A percentile compares a stretch with the other conserved stretches of the same genome.
phyloP scores from a whole-genome alignment of 1,140 invertebrate species.

The Calliopsis andreniformis region DNA sequence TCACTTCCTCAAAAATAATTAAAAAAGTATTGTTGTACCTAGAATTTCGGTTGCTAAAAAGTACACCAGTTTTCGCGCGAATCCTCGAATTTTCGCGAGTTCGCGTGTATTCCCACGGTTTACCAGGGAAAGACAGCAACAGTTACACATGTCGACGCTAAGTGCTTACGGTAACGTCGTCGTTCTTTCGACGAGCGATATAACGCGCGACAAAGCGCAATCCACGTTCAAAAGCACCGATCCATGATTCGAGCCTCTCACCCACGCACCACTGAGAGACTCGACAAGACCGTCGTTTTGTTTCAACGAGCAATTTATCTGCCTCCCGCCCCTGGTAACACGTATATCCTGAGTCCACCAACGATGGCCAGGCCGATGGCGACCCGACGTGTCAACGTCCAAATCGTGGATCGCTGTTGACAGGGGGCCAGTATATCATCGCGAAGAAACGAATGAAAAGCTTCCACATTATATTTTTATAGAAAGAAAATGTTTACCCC shows the following conservation, averaged over 20 bases:
- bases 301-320: slow-evolving; percentile 52
- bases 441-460: too few species aligned
- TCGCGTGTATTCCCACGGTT: background rate
- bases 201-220: slow-evolving; percentile 30
- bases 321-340: slow-evolving; percentile 30
- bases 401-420: slow-evolving; percentile 1
- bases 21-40: too few species aligned
- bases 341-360: slow-evolving; percentile 28
- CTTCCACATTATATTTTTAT: too few species aligned
- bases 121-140: background rate
- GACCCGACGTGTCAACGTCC: slow-evolving; percentile 14
- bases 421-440: too few species aligned
- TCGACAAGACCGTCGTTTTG: slow-evolving; percentile 24
- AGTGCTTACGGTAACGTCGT: background rate
- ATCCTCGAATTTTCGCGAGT: background rate
- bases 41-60: too few species aligned
- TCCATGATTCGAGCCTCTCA: slow-evolving; percentile 7
- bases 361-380: background rate
- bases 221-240: slow-evolving; percentile 26
- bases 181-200: slow-evolving; percentile 37
- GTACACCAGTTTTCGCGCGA: background rate
- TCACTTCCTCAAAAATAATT: too few species aligned
- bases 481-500: too few species aligned
- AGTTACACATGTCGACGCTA: too few species aligned
- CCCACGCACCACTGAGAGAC: slow-evolving; percentile 36